Conservation (phyloP, 1,140 invertebrate genomes). For the Doryteuthis pealeii region DNA sequence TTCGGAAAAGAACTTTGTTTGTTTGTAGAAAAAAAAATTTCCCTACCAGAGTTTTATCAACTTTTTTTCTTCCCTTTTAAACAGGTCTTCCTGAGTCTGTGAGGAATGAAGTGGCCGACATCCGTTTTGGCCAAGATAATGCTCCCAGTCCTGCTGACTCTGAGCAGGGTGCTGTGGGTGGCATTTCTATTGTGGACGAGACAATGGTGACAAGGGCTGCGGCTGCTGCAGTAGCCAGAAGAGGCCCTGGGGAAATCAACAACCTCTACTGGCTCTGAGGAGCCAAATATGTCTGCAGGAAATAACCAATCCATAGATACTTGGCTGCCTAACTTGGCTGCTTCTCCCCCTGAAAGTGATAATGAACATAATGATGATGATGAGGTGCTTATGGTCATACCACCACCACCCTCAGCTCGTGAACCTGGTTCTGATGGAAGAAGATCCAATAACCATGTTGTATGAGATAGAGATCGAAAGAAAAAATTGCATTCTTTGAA, state of each 20-base stretch:
- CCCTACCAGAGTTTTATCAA: no score
- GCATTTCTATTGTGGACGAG: neutral
- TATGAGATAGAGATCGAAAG: neutral
- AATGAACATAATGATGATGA: neutral
- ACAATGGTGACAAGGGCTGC: neutral
- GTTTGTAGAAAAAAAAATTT: no score
- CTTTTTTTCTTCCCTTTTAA: no score
- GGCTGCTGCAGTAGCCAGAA: neutral
- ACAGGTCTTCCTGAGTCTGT: no score
- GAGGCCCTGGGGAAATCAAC: neutral
- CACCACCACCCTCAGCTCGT: neutral
- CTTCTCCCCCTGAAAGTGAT: neutral
- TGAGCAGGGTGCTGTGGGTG: neutral
- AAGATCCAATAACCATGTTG: neutral
- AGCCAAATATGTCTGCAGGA: no score
- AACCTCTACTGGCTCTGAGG: no score
- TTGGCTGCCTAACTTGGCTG: neutral
- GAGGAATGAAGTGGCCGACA: no score
- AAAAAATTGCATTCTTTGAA: no score
- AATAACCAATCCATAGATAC: neutral
- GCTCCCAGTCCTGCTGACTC: no score
- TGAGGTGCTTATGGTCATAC: neutral
- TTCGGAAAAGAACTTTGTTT: no score
- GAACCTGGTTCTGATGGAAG: neutral
- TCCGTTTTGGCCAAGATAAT: no score